Percentiles rank a stretch among this genome's conserved stretches.
These are phyloP conservation scores for Siderastrea radians DNA, from an alignment of 92 coral and sea anemone genomes.

Conservation along the genomic window DNA sequence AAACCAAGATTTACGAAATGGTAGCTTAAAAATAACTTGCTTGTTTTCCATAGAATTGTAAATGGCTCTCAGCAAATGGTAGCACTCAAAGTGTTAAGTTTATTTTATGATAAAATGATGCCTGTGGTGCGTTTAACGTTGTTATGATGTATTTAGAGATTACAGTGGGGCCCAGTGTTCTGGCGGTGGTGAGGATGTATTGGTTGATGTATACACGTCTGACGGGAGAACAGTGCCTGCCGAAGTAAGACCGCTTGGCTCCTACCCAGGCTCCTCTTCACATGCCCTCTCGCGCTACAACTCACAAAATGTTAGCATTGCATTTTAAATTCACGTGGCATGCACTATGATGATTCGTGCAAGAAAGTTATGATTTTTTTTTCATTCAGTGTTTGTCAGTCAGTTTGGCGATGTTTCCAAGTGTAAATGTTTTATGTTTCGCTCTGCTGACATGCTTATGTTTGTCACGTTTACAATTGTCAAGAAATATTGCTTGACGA, in stretches of 20 bases:
- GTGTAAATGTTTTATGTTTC: constrained; percentile 8
- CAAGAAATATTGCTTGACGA: not conserved
- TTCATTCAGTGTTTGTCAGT: not conserved
- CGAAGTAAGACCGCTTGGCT: constrained; percentile 87
- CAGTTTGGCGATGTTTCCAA: not conserved
- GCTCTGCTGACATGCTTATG: not conserved
- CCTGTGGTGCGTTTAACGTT: constrained; percentile 3
- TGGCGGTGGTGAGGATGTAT: constrained; percentile 96
- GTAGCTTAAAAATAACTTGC: too few relatives aligned
- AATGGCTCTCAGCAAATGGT: too few relatives aligned
- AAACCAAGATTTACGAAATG: too few relatives aligned
- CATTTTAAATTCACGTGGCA: constrained; percentile 48
- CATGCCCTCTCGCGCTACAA: constrained; percentile 69
- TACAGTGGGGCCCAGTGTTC: constrained; percentile 91
- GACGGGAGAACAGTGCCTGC: constrained; percentile 96
- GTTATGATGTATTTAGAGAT: constrained; percentile 71
- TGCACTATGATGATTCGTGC: constrained; percentile 37
- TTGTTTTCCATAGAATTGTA: too few relatives aligned
- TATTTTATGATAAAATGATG: too few relatives aligned
- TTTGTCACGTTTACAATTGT: not conserved
- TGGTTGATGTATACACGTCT: constrained; percentile 96
- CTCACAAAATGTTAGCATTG: constrained; percentile 87
- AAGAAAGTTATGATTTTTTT: not conserved
- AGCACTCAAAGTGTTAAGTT: too few relatives aligned
- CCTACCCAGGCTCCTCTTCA: constrained; percentile 69